Evolutionary conservation across 2,888 invertebrate genomes (phyloP).

Genomic region (Epinotia demarniana): DNA sequence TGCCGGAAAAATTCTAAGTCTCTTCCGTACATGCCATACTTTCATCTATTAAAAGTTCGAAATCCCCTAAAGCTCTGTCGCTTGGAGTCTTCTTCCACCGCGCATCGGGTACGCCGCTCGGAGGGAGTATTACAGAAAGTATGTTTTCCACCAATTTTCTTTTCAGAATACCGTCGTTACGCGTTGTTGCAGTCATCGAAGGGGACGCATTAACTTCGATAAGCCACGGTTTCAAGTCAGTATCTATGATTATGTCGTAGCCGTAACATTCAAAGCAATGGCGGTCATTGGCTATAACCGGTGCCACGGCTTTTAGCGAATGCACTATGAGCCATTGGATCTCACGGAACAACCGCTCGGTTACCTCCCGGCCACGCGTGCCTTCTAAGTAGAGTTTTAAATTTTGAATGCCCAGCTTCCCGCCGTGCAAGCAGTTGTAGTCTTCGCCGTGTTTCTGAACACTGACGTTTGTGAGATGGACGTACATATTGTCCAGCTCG

Average conservation of each 20-base stretch:
- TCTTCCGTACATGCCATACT: conserved; percentile 67
- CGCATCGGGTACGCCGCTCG: conserved; percentile 93
- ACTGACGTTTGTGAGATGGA: conserved; percentile 97
- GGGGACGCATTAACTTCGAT: conserved; percentile 98
- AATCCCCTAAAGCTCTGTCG: conserved; percentile 90
- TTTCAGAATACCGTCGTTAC: conserved; percentile 96
- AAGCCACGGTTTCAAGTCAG: conserved; percentile 96
- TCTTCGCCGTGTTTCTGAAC: conserved; percentile 98
- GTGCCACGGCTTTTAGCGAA: conserved; percentile 94
- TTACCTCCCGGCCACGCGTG: conserved; percentile 93
- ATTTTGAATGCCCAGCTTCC: conserved; percentile 96
- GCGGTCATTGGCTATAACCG: conserved; percentile 95
- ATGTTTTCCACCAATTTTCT: conserved; percentile 96
- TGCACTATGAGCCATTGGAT: conserved; percentile 95
- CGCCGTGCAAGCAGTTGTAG: conserved; percentile 95
- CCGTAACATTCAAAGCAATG: conserved; percentile 97
- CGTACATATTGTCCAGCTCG: conserved; percentile 95
- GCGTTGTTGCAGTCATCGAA: conserved; percentile 95
- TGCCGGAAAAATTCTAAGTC: not conserved
- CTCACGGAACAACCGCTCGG: conserved; percentile 93
- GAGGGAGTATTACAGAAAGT: conserved; percentile 93
- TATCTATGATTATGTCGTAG: conserved; percentile 97
- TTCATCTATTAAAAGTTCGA: conserved; percentile 92
- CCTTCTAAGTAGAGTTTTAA: conserved; percentile 94
- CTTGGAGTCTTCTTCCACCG: conserved; percentile 93